phyloP scores from a whole-genome alignment of 2,113 vertebrate species.

The Heptranchias perlo region DNA sequence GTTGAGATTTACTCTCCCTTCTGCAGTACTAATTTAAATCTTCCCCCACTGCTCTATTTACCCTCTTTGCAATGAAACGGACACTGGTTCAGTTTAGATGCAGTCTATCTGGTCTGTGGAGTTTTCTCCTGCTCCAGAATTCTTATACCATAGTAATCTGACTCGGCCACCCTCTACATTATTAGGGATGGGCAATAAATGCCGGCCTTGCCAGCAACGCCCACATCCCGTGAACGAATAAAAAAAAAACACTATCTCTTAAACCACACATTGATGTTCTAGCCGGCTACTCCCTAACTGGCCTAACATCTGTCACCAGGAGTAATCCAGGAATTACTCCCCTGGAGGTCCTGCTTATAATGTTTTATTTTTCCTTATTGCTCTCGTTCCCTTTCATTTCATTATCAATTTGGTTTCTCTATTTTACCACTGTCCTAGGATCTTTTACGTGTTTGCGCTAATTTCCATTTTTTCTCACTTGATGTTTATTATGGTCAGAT shows the following conservation, averaged over 20 bases:
- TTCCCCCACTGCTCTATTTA: too few relatives aligned
- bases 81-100: background rate
- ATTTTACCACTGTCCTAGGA: background rate
- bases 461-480: background rate
- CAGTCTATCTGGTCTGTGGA: background rate
- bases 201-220: too few relatives aligned
- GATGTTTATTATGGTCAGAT: background rate
- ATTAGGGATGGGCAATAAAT: too few relatives aligned
- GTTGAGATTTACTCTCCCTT: too few relatives aligned
- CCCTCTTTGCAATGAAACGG: too few relatives aligned
- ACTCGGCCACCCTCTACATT: background rate
- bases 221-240: too few relatives aligned
- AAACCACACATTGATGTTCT: background rate
- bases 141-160: background rate
- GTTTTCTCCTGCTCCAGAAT: background rate
- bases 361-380: background rate
- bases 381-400: background rate
- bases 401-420: background rate
- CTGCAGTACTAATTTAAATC: too few relatives aligned
- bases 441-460: background rate
- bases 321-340: background rate
- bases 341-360: background rate
- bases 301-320: background rate
- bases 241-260: background rate
- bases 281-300: background rate